These are phyloP conservation scores for Uloborus diversus DNA, from an alignment of 1,140 invertebrate species.

Conservation along the genomic window DNA sequence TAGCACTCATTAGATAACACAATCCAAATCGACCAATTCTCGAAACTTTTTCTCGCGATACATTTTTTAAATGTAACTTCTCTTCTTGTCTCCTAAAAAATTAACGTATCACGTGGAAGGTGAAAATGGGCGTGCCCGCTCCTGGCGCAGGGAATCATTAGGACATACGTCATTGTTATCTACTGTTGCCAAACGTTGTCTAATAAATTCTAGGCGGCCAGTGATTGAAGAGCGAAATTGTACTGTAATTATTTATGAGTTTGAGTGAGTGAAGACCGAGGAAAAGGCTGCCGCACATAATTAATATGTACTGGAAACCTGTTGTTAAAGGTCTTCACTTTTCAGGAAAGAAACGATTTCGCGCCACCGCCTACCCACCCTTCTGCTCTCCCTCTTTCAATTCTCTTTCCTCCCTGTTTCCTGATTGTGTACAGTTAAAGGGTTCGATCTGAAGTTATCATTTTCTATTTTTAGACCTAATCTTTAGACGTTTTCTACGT, in stretches of 20 bases:
- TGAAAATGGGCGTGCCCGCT: conserved; percentile 24
- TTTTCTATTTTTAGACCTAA: too few species aligned
- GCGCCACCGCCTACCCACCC: background rate
- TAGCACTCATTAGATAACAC: too few species aligned
- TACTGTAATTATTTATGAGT: conserved; percentile 54
- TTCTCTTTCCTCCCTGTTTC: conserved; percentile 42
- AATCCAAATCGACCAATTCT: too few species aligned
- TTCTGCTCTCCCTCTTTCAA: conserved; percentile 20
- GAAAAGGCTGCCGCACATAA: conserved; percentile 48
- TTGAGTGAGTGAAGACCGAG: conserved; percentile 45
- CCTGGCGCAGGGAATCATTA: conserved; percentile 43
- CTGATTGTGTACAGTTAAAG: conserved; percentile 13
- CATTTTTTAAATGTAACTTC: too few species aligned
- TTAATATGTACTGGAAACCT: conserved; percentile 55
- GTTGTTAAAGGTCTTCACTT: conserved; percentile 54
- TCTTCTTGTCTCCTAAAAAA: background rate
- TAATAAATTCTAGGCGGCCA: conserved; percentile 51
- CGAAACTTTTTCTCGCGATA: too few species aligned
- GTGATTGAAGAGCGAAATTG: conserved; percentile 51
- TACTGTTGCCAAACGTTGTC: conserved; percentile 49
- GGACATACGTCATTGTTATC: conserved; percentile 53
- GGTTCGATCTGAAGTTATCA: too few species aligned
- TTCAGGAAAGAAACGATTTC: conserved; percentile 53
- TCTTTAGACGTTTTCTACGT: too few species aligned
- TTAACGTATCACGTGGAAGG: background rate